Base-by-base conservation (phyloP, 2,113 vertebrate species). In the Myrmecophaga tridactyla region DNA sequence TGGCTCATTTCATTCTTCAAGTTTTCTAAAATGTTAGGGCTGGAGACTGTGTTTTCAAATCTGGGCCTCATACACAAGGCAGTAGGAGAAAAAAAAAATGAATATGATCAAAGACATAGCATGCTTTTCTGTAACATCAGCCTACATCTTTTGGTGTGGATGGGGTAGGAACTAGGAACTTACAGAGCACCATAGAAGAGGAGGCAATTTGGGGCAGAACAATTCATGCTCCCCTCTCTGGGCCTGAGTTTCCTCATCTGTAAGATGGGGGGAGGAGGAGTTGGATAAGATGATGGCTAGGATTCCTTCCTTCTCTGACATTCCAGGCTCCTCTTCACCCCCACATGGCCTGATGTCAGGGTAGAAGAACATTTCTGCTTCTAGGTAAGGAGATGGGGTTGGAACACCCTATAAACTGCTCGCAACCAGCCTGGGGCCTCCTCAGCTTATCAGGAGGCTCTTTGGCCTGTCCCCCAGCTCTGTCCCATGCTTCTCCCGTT, bases 171-270 rank as follows among this genome's bases (percentile, higher is more conserved):
- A 17, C 3, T 2, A 20, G 53, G 70, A 15, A 5, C 7, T 9
- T 17, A 34, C 0, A 27, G 56, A 65, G 9, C 7, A 7, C 18
- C 7, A 0, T 6, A 17, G 34, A 18, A 70, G 1, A 48, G 5
- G 25, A 15, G 25, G 65, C 11, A 20, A 53, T 4, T 56, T 15
- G n/a, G 27, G 77, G 41, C 4, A 15, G 13, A 58, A 77, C 20
- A 12, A 5, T 18, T 72, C n/a, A 29, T 6, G 9, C 18, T 1
- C 2, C 27, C 25, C 3, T n/a, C 15, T 34, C 53, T 34, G 27
- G 51, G 56, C 25, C 1, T 27, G 67, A 25, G 36, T 69, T 43
- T 53, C 56, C 6, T 3, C 36, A 17, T 14, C 31, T 7, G 3
- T 34, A 69, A 89, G 43, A 41, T 1, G 5, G 23, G 25, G 36